These are phyloP conservation scores for Perdix hodgsoniae DNA, from an alignment of 2,797 vertebrate species.

Conservation along the genomic window DNA sequence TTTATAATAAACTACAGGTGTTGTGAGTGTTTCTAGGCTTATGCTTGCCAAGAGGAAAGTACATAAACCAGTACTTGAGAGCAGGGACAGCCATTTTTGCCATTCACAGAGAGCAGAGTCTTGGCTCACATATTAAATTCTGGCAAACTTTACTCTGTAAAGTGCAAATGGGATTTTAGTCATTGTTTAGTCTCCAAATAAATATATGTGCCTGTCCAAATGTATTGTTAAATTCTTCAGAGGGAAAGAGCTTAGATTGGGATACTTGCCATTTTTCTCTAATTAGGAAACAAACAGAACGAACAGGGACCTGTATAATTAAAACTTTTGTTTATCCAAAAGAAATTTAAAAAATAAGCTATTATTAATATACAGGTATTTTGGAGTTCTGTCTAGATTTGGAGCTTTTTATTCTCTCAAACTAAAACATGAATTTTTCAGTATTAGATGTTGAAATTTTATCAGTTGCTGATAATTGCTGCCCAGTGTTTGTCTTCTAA, in stretches of 20 bases:
- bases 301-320: conserved; percentile 71
- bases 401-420: background rate
- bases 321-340: conserved; percentile 75
- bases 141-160: conserved; percentile 76
- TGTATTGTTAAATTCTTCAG: conserved; percentile 75
- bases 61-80: conserved; percentile 66
- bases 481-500: background rate
- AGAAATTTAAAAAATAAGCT: conserved; percentile 27
- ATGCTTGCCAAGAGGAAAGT: conserved; percentile 55
- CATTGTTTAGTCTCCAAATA: conserved; percentile 75
- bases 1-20: conserved; percentile 73
- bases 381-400: background rate
- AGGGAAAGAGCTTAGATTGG: conserved; percentile 69
- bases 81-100: conserved; percentile 68
- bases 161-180: conserved; percentile 76
- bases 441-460: background rate
- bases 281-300: conserved; percentile 79
- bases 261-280: conserved; percentile 78
- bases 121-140: conserved; percentile 65
- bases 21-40: conserved; percentile 56
- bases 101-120: conserved; percentile 66
- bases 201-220: conserved; percentile 75
- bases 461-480: background rate
- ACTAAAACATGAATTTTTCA: background rate
- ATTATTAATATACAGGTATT: background rate